Conservation (phyloP, 2,797 vertebrate genomes). For the Poecilia gillii region DNA sequence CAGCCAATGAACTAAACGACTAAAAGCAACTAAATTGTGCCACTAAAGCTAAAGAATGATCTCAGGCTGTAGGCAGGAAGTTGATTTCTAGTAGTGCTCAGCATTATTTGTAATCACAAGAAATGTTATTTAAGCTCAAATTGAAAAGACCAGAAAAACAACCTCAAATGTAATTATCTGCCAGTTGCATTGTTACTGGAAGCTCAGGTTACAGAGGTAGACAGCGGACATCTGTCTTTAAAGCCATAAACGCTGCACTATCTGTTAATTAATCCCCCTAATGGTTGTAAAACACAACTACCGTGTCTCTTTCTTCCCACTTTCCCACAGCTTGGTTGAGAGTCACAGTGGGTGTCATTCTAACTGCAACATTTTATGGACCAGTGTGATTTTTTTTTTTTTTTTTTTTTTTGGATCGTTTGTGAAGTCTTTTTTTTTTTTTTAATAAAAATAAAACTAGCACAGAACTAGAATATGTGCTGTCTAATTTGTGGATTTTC, state of each 20-base stretch:
- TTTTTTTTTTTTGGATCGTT: background rate
- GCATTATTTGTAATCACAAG: background rate
- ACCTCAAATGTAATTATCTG: conserved; percentile 46
- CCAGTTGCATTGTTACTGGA: conserved; percentile 58
- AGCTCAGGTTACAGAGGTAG: conserved; percentile 34
- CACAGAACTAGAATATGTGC: background rate
- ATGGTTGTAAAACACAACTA: background rate
- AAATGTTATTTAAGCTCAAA: background rate
- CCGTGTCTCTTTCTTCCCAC: background rate
- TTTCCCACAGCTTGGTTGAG: background rate
- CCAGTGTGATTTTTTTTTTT: background rate
- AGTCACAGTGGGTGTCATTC: background rate
- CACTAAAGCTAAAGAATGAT: background rate
- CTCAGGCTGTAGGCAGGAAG: background rate
- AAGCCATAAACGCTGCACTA: conserved; percentile 7
- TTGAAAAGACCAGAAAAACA: background rate
- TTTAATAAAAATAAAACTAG: too few species aligned
- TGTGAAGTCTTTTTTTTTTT: background rate
- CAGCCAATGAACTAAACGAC: background rate
- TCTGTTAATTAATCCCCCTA: conserved; percentile 3
- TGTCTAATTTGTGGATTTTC: background rate
- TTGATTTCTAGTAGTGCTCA: background rate
- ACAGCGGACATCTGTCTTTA: conserved; percentile 12
- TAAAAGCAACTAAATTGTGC: background rate
- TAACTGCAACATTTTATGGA: background rate